Evolutionary conservation across 2,797 vertebrate species (phyloP).

Genomic region (Microhierax caerulescens): DNA sequence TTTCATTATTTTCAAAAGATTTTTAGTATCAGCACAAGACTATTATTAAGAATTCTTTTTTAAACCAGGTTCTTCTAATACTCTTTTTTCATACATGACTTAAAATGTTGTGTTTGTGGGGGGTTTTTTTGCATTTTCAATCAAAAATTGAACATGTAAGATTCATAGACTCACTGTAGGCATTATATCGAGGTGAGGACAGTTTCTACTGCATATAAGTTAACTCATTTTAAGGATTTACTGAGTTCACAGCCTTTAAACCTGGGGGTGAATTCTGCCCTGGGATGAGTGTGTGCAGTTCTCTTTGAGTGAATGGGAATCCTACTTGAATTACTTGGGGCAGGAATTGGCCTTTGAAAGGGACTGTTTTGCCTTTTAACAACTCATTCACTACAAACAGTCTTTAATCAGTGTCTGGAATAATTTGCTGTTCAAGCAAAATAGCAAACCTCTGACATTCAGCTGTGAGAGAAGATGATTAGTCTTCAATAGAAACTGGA

Average conservation of each 20-base stretch:
- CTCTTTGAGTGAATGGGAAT: neutral
- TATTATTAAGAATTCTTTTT: neutral
- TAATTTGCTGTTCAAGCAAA: slow-evolving; percentile 7
- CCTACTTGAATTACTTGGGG: neutral
- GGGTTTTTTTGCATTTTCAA: neutral
- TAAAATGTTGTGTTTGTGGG: no score
- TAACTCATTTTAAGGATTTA: neutral
- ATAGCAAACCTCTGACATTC: neutral
- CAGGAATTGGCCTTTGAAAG: slow-evolving; percentile 27
- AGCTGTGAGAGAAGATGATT: neutral
- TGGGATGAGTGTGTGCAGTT: neutral
- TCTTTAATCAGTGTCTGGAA: neutral
- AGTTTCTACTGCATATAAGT: neutral
- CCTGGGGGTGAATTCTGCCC: neutral
- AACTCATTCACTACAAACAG: neutral
- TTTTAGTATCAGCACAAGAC: neutral
- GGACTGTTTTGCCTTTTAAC: neutral
- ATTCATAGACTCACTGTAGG: neutral
- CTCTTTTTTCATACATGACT: neutral
- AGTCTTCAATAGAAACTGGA: neutral
- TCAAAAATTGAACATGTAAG: neutral
- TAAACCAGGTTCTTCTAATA: neutral
- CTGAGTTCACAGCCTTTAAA: neutral
- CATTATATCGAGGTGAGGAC: neutral
- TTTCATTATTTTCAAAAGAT: neutral